Base-by-base conservation (phyloP, 2,888 invertebrate species). In the Mechanitis messenoides region DNA sequence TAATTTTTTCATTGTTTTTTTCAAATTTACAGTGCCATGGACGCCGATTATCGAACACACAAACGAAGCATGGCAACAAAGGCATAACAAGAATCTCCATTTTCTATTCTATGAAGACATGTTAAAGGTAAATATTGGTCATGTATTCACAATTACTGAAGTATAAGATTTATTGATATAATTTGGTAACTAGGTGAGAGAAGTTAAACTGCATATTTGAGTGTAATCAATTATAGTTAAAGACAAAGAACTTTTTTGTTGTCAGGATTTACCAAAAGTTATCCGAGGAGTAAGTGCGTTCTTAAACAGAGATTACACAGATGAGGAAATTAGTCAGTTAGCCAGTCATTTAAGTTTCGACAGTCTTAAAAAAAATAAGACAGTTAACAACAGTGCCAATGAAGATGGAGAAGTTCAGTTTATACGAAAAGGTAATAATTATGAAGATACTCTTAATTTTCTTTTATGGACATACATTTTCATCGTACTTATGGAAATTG, bases 281-380 rank as follows among this genome's bases (percentile, higher is more conserved):
- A 90, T 93, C 12, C 78, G 72, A 11, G 78, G 79, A 6, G 82
- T 92, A 12, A 87, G 90, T 61, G 69, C 81, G 20, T 93, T 93
- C 75, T 76, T 93, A 4, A 84, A 87, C 1, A 82, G 77, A 53
- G 67, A 76, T 53, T 88, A 89, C 60, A 76, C 84, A 0, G 85
- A 86, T 0, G 79, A 82, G 0, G 80, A 92, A 66, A 73, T 92
- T 4, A 67, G 79, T 6, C 56, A 70, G 1, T 78, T 94, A 33
- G 81, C 85, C 0, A 72, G 86, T 0, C 92, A 93, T 69, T 90
- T 93, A 58, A 92, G 91, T 67, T 93, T 94, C 72, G 85, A 90
- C 28, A 91, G 78, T 63, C 90, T 94, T 76, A 86, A 87, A 69
- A 85, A 87, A 33, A 93, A 93, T 74, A 89, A 91, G 57, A 85